phyloP scores from a whole-genome alignment of 53 echinoderm and acorn worm species.

The Actinopyga echinites region DNA sequence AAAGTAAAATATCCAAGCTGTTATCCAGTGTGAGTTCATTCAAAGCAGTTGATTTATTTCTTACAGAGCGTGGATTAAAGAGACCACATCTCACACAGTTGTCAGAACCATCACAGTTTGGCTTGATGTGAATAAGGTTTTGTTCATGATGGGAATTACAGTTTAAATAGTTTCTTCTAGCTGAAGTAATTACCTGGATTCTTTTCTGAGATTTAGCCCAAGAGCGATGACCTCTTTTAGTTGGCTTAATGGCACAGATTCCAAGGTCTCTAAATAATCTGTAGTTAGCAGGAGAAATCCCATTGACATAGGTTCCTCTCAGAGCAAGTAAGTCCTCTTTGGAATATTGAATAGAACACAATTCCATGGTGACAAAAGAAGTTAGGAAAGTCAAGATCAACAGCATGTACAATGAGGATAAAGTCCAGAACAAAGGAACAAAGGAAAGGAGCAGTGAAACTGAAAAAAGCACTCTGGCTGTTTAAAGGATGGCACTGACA shows the following conservation, averaged over 20 bases:
- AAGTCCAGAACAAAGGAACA: no score
- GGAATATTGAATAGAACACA: background rate
- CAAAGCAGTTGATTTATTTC: background rate
- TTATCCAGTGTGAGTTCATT: background rate
- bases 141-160: background rate
- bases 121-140: conserved; percentile 4
- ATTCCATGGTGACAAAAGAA: background rate
- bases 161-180: background rate
- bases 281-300: conserved; percentile 9
- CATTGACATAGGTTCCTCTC: background rate
- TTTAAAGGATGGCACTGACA: no score
- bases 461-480: no score
- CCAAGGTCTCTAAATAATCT: background rate
- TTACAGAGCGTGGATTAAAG: background rate
- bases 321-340: conserved; percentile 2
- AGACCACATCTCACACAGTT: background rate
- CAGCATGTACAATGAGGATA: background rate
- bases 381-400: background rate
- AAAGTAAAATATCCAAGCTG: background rate
- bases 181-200: background rate
- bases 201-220: background rate
- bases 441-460: no score
- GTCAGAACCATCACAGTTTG: background rate
- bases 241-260: background rate
- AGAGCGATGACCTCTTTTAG: background rate